phyloP scores from a whole-genome alignment of 2,888 invertebrate species.

The Coronaproctus castanopsis region DNA sequence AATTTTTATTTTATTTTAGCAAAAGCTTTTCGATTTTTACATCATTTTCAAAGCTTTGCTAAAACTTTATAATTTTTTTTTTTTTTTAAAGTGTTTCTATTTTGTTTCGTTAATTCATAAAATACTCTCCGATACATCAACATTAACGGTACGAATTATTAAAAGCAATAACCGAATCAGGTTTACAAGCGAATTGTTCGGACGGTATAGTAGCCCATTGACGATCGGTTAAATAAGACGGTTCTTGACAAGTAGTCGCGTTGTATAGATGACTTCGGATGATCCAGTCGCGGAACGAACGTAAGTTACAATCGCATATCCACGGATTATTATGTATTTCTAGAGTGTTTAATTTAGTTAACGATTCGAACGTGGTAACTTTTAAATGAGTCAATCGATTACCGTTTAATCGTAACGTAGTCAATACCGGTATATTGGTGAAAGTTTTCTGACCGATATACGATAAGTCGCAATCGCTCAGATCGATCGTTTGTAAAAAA shows the following conservation, averaged over 20 bases:
- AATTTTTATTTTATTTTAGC: too few relatives aligned
- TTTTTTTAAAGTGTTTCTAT: too few relatives aligned
- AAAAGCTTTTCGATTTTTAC: too few relatives aligned
- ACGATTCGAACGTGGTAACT: constrained; percentile 39
- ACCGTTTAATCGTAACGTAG: constrained; percentile 44
- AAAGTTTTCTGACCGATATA: constrained; percentile 50
- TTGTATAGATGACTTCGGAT: constrained; percentile 47
- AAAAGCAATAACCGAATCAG: constrained; percentile 50
- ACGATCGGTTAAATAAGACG: constrained; percentile 42
- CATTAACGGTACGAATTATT: too few relatives aligned
- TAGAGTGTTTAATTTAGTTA: constrained; percentile 47
- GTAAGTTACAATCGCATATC: constrained; percentile 70
- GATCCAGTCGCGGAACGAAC: constrained; percentile 52
- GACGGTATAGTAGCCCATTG: constrained; percentile 41
- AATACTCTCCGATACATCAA: too few relatives aligned
- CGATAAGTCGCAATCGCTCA: constrained; percentile 53
- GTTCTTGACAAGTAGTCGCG: constrained; percentile 51
- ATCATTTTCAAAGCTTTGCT: too few relatives aligned
- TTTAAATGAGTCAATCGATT: constrained; percentile 34
- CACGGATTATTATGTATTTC: constrained; percentile 64
- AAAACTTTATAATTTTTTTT: too few relatives aligned
- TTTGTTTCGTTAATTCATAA: too few relatives aligned
- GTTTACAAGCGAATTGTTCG: constrained; percentile 58
- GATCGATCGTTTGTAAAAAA: constrained; percentile 51
- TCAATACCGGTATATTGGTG: constrained; percentile 42